Base-by-base conservation (phyloP, 2,797 vertebrate genomes). In the Rhinogobio ventralis region DNA sequence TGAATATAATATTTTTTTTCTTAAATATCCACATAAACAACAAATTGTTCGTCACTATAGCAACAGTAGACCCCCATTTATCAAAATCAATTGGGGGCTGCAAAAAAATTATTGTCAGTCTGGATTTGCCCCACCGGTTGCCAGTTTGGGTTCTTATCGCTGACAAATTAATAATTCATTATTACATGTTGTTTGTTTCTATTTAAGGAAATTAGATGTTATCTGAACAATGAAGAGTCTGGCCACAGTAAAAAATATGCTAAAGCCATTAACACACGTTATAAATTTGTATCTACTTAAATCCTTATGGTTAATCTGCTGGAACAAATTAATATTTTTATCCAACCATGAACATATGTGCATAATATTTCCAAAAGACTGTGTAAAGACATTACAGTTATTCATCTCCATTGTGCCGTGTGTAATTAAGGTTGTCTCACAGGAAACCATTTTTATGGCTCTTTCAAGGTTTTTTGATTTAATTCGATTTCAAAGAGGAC, bases 381-480 rank as follows among this genome's bases (percentile, higher is more conserved):
- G 25, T 81, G 20, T 49, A n/a, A 68, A 75, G 62, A 25, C 14
- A 11, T 53, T 20, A 25, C 28, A 57, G 45, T 23, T 28, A 49
- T 45, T 64, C 2, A 7, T 49, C 51, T 81, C 45, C 23, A n/a
- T 71, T 75, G 19, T 33, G 73, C 55, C 14, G 1, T 25, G 19
- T 72, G 10, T 45, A 53, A 83, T 87, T 81, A 71, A 46, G 13
- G 15, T 33, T 42, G 55, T 82, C 28, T 78, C 46, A 25, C 20
- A 60, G 53, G 36, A 69, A 84, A 79, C 62, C 75, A 76, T 85
- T 85, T 86, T 82, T 66, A 78, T 83, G 51, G 25, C 51, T 79
- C 17, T 76, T 84, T 67, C 62, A 82, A n/a, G 80, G 66, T 67
- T 85, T 83, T 81, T 72, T 88, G 10, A 87, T 85, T 87, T 76